Evolutionary conservation across 2,888 invertebrate genomes (phyloP).

Genomic region (Branchellion lobata): DNA sequence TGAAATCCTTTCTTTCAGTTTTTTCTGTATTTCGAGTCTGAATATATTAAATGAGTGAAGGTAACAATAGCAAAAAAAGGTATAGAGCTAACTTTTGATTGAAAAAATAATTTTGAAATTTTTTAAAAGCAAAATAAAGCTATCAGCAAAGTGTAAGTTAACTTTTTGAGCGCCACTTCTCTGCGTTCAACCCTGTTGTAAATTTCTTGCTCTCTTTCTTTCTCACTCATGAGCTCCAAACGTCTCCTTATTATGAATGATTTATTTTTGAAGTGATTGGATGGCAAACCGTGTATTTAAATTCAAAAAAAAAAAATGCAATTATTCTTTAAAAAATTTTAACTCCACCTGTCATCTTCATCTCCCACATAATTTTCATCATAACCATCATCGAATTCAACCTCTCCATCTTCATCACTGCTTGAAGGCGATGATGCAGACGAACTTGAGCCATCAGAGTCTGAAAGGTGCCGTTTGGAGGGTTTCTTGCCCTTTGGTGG

Average conservation of each 20-base stretch:
- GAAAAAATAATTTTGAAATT: neutral
- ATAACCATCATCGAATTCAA: constrained; percentile 27
- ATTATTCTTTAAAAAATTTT: neutral
- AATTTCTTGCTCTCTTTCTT: constrained; percentile 34
- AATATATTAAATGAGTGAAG: neutral
- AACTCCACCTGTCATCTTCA: constrained; percentile 26
- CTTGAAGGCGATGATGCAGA: neutral
- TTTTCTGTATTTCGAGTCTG: constrained; percentile 28
- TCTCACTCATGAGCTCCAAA: constrained; percentile 18
- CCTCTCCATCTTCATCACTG: constrained; percentile 12
- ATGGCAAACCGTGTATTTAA: too few relatives aligned
- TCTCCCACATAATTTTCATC: constrained; percentile 33
- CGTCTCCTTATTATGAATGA: neutral
- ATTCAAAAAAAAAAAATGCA: too few relatives aligned
- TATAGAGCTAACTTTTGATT: neutral
- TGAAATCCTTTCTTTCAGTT: constrained; percentile 17
- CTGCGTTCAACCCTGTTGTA: constrained; percentile 28
- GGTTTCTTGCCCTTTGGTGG: neutral
- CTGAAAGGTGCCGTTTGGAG: neutral
- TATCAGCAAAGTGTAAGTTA: neutral
- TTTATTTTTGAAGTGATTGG: neutral
- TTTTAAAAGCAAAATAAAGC: neutral
- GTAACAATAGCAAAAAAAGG: neutral
- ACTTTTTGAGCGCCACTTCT: constrained; percentile 26
- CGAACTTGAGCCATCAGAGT: neutral